A percentile compares a stretch with the other conserved stretches of the same genome.
Conservation (phyloP, 35 echinoderm and acorn worm species). For the Chiridota heheva region DNA sequence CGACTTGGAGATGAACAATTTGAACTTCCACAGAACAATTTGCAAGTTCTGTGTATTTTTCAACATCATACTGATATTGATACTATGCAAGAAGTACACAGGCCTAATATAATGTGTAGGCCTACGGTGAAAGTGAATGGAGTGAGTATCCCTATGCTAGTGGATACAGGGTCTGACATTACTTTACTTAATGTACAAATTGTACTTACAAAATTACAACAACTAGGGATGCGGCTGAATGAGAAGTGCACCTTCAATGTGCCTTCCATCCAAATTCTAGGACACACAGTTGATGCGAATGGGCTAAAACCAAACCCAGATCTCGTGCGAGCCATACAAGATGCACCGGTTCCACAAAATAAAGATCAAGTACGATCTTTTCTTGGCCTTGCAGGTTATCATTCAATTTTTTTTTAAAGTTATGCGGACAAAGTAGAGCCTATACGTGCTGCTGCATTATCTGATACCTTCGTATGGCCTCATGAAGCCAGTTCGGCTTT, state of each 20-base stretch:
- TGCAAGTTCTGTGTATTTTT: no score
- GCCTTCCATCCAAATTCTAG: conserved; percentile 7
- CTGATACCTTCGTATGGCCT: not conserved
- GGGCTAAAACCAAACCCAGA: conserved; percentile 29
- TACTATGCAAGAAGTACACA: no score
- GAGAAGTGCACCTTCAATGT: conserved; percentile 19
- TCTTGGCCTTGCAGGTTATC: not conserved
- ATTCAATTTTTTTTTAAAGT: not conserved
- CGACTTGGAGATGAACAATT: conserved; percentile 30
- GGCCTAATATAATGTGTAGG: no score
- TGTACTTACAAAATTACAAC: conserved; percentile 2
- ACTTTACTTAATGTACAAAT: not conserved
- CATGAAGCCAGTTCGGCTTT: not conserved
- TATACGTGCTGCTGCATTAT: not conserved
- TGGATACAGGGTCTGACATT: no score
- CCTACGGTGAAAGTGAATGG: no score
- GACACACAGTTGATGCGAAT: conserved; percentile 2
- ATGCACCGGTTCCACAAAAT: not conserved
- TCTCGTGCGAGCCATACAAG: conserved; percentile 5
- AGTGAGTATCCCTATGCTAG: not conserved
- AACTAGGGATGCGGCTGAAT: conserved; percentile 14
- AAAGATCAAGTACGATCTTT: conserved; percentile 2
- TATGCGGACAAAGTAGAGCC: not conserved
- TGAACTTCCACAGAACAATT: no score
- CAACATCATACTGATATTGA: no score